Evolutionary conservation across 2,888 invertebrate genomes (phyloP), one percentile per base, ranked within the genome.

Genomic region (Antitype chi): DNA sequence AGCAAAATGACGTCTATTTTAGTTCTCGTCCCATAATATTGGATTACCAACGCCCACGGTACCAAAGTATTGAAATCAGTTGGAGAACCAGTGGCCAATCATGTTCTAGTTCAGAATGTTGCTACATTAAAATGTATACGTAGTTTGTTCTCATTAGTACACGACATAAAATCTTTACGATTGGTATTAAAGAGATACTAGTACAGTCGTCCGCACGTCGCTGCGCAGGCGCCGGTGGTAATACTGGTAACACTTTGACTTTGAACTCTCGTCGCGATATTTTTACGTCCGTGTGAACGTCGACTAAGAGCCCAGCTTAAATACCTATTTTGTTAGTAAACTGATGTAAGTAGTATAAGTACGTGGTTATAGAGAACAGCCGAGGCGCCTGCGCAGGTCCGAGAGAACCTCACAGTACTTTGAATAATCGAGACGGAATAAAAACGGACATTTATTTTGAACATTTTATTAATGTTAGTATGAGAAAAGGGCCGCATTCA

Each of bases 101-200:
- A 84, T 69, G 76, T 81, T 73, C 32, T 63, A 85, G 66, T 76
- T 77, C 73, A 68, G 68, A 81, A 79, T 80, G 68, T 64, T 70
- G 69, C 57, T 62, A 76, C 76, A 74, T 85, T 70, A 81, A 74
- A 78, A 84, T 78, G 28, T 57, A 74, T 75, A 67, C 68, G 71
- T 77, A 80, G 74, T 84, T 84, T 75, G 66, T 86, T 81, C 86
- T 86, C 85, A 88, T 88, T 88, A 88, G 81, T 74, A 85, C 78
- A 79, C 23, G 72, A 78, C 78, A 87, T 85, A 82, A 87, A 87
- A 87, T 76, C 55, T 87, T 88, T 85, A 88, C 81, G 84, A 88
- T 71, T 80, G 53, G 57, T 78, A 81, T 73, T 79, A 76, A 76
- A 76, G 23, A 64, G 79, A 71, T 77, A 81, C 80, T 71, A 55